Percentiles rank a stretch among this genome's conserved stretches.
Conservation (phyloP, 35 echinoderm and acorn worm genomes). For the Ptychodera flava region DNA sequence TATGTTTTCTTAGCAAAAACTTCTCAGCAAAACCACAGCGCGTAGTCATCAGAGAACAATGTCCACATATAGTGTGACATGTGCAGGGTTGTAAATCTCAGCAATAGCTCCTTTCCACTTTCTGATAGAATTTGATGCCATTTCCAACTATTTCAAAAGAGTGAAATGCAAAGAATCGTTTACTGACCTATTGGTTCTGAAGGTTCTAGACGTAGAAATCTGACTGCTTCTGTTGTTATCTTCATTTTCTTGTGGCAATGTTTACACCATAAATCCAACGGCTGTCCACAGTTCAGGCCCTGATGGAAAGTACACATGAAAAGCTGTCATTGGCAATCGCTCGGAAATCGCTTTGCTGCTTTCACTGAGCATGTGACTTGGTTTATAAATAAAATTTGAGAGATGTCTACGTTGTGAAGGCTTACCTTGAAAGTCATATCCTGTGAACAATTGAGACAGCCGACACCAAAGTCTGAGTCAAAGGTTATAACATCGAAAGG, state of each 20-base stretch:
- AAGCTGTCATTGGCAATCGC: not conserved
- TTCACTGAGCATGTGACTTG: no score
- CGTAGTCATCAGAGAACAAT: no score
- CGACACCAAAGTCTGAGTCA: slow-evolving; percentile 32
- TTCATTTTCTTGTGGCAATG: slow-evolving; percentile 84
- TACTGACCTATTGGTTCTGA: slow-evolving; percentile 60
- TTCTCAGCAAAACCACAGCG: no score
- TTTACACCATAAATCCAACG: slow-evolving; percentile 52
- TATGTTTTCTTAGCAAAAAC: no score
- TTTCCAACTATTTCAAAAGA: no score
- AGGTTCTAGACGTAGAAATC: slow-evolving; percentile 53
- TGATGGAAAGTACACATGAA: slow-evolving; percentile 5
- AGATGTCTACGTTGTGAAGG: not conserved
- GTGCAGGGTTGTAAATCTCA: no score
- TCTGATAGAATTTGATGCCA: no score
- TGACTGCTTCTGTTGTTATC: slow-evolving; percentile 39
- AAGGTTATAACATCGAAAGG: slow-evolving; percentile 75
- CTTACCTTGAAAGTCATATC: slow-evolving; percentile 58
- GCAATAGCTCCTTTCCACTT: no score
- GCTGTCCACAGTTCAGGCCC: slow-evolving; percentile 81
- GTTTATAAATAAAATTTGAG: no score
- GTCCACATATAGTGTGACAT: no score
- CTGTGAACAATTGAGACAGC: slow-evolving; percentile 68
- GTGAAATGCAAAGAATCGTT: no score
- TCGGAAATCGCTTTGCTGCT: no score